Evolutionary conservation across 2,797 vertebrate genomes (phyloP).

Genomic region (Pseudochirops cupreus): DNA sequence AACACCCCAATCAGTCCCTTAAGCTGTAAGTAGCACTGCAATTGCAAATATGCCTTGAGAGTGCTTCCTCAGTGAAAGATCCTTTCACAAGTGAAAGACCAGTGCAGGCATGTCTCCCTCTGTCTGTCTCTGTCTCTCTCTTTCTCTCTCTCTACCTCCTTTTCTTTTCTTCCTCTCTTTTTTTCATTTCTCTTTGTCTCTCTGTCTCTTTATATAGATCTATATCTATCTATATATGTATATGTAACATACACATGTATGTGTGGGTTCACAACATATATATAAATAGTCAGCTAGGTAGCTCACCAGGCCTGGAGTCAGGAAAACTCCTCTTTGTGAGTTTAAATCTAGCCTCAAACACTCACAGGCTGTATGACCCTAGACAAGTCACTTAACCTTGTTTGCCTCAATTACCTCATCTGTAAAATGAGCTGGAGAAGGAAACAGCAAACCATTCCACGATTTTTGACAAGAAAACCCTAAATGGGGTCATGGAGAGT

Average conservation of each 20-base stretch:
- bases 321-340: background rate
- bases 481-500: background rate
- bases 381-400: background rate
- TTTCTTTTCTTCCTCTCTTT: background rate
- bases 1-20: background rate
- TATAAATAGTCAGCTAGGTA: background rate
- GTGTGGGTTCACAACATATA: background rate
- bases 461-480: background rate
- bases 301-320: background rate
- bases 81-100: background rate
- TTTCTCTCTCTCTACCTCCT: background rate
- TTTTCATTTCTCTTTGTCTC: background rate
- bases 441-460: background rate
- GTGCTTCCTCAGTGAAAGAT: background rate
- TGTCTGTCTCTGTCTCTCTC: background rate
- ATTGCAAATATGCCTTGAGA: background rate
- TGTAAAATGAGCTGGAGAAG: background rate
- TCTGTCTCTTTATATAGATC: background rate
- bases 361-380: background rate
- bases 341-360: background rate
- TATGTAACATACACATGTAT: background rate
- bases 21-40: background rate
- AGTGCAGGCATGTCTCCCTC: background rate
- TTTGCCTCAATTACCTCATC: background rate
- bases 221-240: background rate